These are phyloP conservation scores for Rhopilema esculentum DNA, from an alignment of 30 jellyfish, hydroid and myxozoan genomes.

Conservation along the genomic window DNA sequence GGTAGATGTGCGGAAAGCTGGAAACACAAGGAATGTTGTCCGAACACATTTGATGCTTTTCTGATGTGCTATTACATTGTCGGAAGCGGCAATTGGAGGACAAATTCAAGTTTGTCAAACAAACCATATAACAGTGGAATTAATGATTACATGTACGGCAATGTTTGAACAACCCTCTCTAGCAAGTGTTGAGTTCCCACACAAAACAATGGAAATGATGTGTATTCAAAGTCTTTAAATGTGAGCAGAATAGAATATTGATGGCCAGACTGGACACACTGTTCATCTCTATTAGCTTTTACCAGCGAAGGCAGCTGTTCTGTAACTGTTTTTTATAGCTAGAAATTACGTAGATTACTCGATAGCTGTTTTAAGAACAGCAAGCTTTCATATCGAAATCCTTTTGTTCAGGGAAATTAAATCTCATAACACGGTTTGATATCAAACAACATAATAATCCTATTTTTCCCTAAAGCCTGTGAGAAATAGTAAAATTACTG, in stretches of 20 bases:
- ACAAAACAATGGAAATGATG: slow-evolving; percentile 38
- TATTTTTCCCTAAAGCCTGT: no score
- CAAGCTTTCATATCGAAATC: background rate
- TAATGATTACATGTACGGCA: slow-evolving; percentile 37
- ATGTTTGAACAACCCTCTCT: slow-evolving; percentile 62
- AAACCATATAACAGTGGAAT: slow-evolving; percentile 51
- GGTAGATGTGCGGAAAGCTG: slow-evolving; percentile 33
- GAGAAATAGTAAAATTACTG: no score
- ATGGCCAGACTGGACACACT: background rate
- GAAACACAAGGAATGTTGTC: slow-evolving; percentile 51
- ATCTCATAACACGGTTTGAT: background rate
- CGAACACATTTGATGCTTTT: slow-evolving; percentile 54
- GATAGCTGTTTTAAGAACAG: background rate
- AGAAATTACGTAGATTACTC: background rate
- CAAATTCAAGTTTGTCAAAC: slow-evolving; percentile 61
- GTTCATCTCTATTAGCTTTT: background rate
- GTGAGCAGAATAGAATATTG: slow-evolving; percentile 9
- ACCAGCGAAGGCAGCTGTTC: slow-evolving; percentile 29
- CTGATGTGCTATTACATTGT: slow-evolving; percentile 38
- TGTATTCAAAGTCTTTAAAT: slow-evolving; percentile 22
- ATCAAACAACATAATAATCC: no score
- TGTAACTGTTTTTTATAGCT: slow-evolving; percentile 5
- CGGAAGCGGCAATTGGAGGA: slow-evolving; percentile 68
- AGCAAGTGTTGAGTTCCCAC: slow-evolving; percentile 71
- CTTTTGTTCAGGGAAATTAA: background rate